A percentile compares a stretch with the other conserved stretches of the same genome.
phyloP scores from a whole-genome alignment of 2,888 invertebrate genomes.

The Thymelicus acteon region DNA sequence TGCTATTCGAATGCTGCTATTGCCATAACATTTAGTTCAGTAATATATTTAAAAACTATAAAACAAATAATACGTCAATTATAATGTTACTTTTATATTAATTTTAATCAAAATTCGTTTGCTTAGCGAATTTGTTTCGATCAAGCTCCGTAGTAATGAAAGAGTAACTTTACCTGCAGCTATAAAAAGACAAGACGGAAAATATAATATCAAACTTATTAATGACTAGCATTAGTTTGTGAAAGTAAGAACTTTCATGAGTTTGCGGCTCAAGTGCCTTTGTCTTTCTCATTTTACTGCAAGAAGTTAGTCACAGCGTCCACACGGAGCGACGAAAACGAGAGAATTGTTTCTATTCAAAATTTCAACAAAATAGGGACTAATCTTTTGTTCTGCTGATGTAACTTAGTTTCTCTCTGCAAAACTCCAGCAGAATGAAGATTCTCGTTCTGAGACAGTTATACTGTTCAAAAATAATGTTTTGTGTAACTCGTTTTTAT shows the following conservation, averaged over 20 bases:
- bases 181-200: background rate
- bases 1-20: no score
- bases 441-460: background rate
- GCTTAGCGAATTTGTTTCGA: no score
- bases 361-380: conserved; percentile 5
- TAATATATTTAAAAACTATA: no score
- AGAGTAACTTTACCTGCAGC: no score
- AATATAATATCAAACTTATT: background rate
- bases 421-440: background rate
- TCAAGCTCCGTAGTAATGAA: no score
- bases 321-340: background rate
- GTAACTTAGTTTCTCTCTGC: background rate
- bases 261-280: conserved; percentile 30
- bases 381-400: conserved; percentile 1
- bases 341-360: conserved; percentile 3
- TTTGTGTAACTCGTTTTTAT: background rate
- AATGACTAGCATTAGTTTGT: background rate
- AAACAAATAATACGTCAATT: no score
- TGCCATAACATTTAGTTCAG: no score
- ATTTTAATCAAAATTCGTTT: no score
- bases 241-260: conserved; percentile 2
- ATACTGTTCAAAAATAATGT: background rate
- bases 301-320: background rate
- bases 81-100: no score
- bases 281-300: conserved; percentile 10